Conservation (phyloP, 2,113 vertebrate genomes). For the Ptychochromis oligacanthus region DNA sequence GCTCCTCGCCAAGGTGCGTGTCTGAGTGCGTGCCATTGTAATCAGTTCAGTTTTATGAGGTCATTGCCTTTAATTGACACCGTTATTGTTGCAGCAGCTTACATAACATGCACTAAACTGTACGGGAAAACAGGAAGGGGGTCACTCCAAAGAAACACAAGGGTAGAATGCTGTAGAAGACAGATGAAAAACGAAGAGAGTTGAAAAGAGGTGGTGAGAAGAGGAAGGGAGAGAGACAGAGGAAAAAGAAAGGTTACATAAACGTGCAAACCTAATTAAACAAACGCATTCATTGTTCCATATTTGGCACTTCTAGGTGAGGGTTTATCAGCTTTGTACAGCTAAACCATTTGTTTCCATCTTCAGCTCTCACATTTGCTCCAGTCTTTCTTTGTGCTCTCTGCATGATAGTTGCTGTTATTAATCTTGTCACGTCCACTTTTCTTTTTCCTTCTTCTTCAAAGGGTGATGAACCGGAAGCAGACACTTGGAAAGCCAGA, state of each 20-base stretch:
- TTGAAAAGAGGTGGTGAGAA: conserved; percentile 1
- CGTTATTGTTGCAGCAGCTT: conserved; percentile 23
- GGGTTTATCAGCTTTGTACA: not conserved
- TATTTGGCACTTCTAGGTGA: not conserved
- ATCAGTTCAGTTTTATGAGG: not conserved
- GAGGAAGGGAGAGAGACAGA: conserved; percentile 44
- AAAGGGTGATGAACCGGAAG: conserved; percentile 97
- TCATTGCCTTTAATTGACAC: not conserved
- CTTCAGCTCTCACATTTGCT: not conserved
- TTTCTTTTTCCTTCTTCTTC: conserved; percentile 1
- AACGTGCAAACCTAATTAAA: conserved; percentile 40
- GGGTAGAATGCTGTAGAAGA: conserved; percentile 52
- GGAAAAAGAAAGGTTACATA: conserved; percentile 45
- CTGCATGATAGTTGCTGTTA: not conserved
- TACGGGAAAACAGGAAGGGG: conserved; percentile 70
- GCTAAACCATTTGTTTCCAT: no score
- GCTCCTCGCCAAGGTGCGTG: conserved; percentile 87
- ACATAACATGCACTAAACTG: conserved; percentile 22
- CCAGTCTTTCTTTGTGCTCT: not conserved
- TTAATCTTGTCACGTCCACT: conserved; percentile 8
- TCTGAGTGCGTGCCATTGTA: not conserved
- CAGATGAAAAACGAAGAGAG: conserved; percentile 21
- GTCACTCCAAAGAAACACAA: conserved; percentile 51
- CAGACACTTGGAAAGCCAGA: conserved; percentile 94
- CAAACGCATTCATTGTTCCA: conserved; percentile 17